A percentile compares a stretch with the other conserved stretches of the same genome.
These are phyloP conservation scores for Merodon equestris DNA, from an alignment of 2,888 invertebrate species.

Conservation along the genomic window DNA sequence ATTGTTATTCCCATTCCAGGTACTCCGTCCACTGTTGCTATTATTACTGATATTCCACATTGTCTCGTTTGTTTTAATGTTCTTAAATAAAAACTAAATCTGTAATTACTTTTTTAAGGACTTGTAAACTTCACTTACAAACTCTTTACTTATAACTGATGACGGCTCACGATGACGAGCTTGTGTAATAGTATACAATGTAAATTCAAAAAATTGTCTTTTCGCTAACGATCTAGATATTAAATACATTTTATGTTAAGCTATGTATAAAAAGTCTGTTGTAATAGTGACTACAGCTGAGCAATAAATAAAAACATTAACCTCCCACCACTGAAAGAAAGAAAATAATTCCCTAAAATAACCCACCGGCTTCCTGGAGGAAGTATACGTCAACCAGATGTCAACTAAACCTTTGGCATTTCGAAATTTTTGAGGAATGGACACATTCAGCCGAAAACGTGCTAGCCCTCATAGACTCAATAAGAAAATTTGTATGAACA, in stretches of 20 bases:
- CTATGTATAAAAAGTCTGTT: conserved; percentile 2
- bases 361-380: conserved; percentile 53
- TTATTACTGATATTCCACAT: conserved; percentile 55
- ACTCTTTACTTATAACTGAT: conserved; percentile 21
- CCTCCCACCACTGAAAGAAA: conserved; percentile 9
- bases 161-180: conserved; percentile 14
- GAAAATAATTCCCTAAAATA: conserved; percentile 24
- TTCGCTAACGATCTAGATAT: conserved; percentile 55
- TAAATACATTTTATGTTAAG: conserved; percentile 48
- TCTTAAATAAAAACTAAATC: too few relatives aligned
- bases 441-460: conserved; percentile 16
- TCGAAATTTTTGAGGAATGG: conserved; percentile 4
- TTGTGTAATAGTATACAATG: conserved; percentile 29
- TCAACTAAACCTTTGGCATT: not conserved
- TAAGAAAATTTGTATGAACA: too few relatives aligned
- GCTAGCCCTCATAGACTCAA: too few relatives aligned
- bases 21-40: not conserved
- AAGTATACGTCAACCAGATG: conserved; percentile 22
- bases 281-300: not conserved
- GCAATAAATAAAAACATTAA: conserved; percentile 5
- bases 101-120: too few relatives aligned
- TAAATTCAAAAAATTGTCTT: conserved; percentile 43
- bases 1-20: conserved; percentile 34
- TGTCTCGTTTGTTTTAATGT: not conserved
- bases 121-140: conserved; percentile 27